A percentile compares a stretch with the other conserved stretches of the same genome.
Evolutionary conservation across 2,888 invertebrate genomes (phyloP).

Genomic region (Polymixis flavicincta): DNA sequence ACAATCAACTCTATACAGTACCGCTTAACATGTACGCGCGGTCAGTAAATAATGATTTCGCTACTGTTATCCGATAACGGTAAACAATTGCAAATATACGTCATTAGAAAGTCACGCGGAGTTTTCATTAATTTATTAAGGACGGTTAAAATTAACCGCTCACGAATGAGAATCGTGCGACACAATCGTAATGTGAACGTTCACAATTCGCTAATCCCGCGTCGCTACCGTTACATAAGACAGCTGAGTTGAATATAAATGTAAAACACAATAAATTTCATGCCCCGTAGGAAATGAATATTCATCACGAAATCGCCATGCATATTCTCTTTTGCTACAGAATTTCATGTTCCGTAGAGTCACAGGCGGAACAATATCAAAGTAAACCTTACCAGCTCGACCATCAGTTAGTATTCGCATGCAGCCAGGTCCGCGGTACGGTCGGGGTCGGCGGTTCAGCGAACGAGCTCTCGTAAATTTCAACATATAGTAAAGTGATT

Average conservation of each 20-base stretch:
- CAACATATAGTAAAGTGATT: conserved; percentile 91
- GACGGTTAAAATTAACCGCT: conserved; percentile 83
- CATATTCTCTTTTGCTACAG: conserved; percentile 89
- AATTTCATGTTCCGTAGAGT: conserved; percentile 85
- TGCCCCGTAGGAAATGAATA: conserved; percentile 91
- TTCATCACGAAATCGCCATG: conserved; percentile 91
- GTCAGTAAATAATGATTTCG: conserved; percentile 60
- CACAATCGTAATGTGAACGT: conserved; percentile 86
- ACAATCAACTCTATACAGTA: conserved; percentile 19
- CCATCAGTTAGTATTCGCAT: conserved; percentile 82
- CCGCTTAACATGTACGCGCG: conserved; percentile 41
- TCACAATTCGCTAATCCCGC: conserved; percentile 90
- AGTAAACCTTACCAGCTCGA: conserved; percentile 80
- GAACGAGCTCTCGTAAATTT: conserved; percentile 88
- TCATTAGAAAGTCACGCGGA: conserved; percentile 83
- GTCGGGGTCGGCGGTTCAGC: conserved; percentile 81
- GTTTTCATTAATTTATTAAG: conserved; percentile 85
- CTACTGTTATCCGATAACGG: conserved; percentile 77
- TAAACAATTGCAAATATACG: conserved; percentile 76
- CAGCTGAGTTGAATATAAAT: conserved; percentile 90
- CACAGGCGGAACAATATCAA: conserved; percentile 70
- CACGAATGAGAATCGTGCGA: conserved; percentile 83
- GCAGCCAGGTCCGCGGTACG: conserved; percentile 72
- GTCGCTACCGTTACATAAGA: conserved; percentile 90
- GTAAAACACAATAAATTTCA: conserved; percentile 91